A percentile compares a stretch with the other conserved stretches of the same genome.
Conservation (phyloP, 2,888 invertebrate species). For the Mantis religiosa region DNA sequence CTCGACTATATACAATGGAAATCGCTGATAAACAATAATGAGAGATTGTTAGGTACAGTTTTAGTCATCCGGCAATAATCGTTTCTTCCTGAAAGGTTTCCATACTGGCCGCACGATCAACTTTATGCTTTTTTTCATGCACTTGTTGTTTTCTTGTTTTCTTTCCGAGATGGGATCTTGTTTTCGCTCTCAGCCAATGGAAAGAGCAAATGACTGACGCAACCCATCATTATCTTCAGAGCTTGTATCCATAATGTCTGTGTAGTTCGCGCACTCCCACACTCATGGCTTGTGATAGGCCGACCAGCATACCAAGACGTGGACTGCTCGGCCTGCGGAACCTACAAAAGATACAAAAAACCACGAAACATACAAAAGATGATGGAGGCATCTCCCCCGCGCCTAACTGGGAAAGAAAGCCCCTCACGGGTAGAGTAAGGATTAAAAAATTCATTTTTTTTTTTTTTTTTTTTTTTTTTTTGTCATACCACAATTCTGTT, state of each 20-base stretch:
- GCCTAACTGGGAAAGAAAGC: neutral
- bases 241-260: conserved; percentile 22
- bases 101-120: too few species aligned
- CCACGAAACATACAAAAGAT: neutral
- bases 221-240: conserved; percentile 45
- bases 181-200: conserved; percentile 1
- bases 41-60: too few species aligned
- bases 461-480: too few species aligned
- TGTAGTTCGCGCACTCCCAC: neutral
- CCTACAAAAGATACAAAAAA: neutral
- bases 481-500: neutral
- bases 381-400: neutral
- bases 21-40: too few species aligned
- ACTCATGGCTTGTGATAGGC: conserved; percentile 12
- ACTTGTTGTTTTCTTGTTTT: too few species aligned
- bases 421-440: neutral
- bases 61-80: too few species aligned
- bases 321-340: neutral
- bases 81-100: too few species aligned
- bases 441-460: neutral
- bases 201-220: conserved; percentile 43
- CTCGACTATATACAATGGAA: too few species aligned
- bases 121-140: too few species aligned
- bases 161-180: neutral
- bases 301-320: neutral